Percentiles rank a stretch among this genome's conserved stretches.
Evolutionary conservation across 2,113 vertebrate species (phyloP).

Genomic region (Trochalopteron elliotii): DNA sequence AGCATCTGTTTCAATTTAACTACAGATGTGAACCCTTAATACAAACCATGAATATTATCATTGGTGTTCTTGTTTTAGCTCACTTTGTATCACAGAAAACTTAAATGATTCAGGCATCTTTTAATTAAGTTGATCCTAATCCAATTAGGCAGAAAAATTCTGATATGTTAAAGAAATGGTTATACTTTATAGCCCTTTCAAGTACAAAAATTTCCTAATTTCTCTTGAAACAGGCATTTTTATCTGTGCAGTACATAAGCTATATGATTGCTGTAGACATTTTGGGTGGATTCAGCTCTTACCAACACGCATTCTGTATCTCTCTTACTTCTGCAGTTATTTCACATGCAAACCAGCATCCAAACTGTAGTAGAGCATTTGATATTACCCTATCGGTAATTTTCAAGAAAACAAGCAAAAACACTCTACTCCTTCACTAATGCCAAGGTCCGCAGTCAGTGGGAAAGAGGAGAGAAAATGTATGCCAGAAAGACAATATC

Average conservation of each 20-base stretch:
- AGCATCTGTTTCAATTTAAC: constrained; percentile 73
- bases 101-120: constrained; percentile 71
- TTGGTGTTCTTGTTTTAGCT: constrained; percentile 55
- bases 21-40: constrained; percentile 76
- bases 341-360: not conserved
- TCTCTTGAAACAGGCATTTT: constrained; percentile 25
- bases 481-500: fast-evolving
- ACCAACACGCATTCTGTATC: not conserved
- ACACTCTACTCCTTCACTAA: not conserved
- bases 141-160: constrained; percentile 70
- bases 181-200: constrained; percentile 45
- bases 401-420: not conserved
- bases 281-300: not conserved
- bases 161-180: constrained; percentile 50
- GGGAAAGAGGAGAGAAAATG: not conserved
- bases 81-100: constrained; percentile 65
- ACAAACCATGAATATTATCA: constrained; percentile 68
- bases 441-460: not conserved
- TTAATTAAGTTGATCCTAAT: constrained; percentile 76
- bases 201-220: constrained; percentile 10
- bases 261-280: not conserved
- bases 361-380: not conserved
- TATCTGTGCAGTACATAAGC: not conserved
- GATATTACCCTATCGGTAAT: not conserved
- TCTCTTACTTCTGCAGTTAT: not conserved